Evolutionary conservation across 2,888 invertebrate genomes (phyloP), one percentile per base, ranked within the genome.

Genomic region (Rhodophaea formosa): DNA sequence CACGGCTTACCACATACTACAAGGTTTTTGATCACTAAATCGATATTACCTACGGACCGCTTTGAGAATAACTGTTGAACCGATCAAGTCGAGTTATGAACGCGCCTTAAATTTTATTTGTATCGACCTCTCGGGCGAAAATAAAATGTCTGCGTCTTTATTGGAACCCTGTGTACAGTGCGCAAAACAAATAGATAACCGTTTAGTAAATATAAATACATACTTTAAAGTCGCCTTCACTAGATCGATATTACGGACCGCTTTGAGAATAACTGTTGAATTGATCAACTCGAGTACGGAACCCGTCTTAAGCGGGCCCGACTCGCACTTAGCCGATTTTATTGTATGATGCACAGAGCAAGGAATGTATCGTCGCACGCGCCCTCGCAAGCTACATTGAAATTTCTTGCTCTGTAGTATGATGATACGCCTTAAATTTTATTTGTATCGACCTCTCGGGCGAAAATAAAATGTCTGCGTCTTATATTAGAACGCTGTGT

Each of bases 81-180:
- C 62, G 58, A 54, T 54, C 39, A 17, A 7, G 29, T 43, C 35
- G 43, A 47, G 58, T 58, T 61, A 61, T 57, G 61, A 61, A 59
- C 58, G 56, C 35, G 51, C 47, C 32, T 55, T 43, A 61, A 59
- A 58, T 62, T 60, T 62, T 62, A 62, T 64, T 62, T 59, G 58
- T 58, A 60, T 62, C 64, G 56, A 53, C n/a, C 42, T 39, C 42
- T n/a, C 23, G 42, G 8, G 12, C 14, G 15, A 35, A 49, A 32
- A 35, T 51, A 51, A 51, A 51, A 32, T 51, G 53, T 53, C 29
- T 53, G 53, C 53, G 14, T 15, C 42, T 53, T 42, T 53, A 53
- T 53, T 53, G 23, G 16, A 35, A 32, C 32, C 35, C 23, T 47
- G 30, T 30, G 30, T 47, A 47, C 47, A 5, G 47, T 30, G 47